phyloP scores from a whole-genome alignment of 2,113 vertebrate species.

The Catharus fuscescens region DNA sequence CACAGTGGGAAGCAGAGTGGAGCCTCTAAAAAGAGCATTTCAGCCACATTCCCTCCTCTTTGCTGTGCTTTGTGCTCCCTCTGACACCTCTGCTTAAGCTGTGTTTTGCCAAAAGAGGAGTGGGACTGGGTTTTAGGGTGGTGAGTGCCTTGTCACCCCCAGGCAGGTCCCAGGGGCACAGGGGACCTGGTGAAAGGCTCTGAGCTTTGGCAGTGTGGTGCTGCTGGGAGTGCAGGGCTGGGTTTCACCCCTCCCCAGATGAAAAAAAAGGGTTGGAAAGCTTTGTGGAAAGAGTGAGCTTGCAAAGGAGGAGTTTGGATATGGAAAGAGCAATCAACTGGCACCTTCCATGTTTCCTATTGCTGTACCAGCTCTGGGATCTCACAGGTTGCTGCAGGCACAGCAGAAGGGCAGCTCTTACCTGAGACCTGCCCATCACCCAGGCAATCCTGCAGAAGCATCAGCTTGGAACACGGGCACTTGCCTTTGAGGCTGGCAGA shows the following conservation, averaged over 20 bases:
- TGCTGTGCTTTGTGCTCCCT: neutral
- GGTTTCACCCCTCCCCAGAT: neutral
- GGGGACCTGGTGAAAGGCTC: neutral
- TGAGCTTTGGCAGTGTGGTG: neutral
- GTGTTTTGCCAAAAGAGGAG: neutral
- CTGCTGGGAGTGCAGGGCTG: neutral
- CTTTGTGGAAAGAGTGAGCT: slow-evolving; percentile 8
- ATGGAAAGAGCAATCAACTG: neutral
- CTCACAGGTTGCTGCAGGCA: neutral
- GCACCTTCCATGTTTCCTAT: neutral
- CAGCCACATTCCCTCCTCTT: neutral
- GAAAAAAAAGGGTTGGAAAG: neutral
- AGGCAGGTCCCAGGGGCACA: neutral
- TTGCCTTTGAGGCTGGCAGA: neutral
- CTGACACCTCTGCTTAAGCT: neutral
- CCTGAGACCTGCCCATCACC: neutral
- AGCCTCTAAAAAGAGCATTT: neutral
- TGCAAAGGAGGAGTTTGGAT: neutral
- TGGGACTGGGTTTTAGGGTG: neutral
- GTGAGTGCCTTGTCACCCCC: neutral
- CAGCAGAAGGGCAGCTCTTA: neutral
- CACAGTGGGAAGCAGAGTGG: neutral
- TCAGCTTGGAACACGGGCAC: neutral
- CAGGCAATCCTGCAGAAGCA: neutral
- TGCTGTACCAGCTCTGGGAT: neutral